Percentiles rank a stretch among this genome's conserved stretches.
These are phyloP conservation scores for Sylvia borin DNA, from an alignment of 2,797 vertebrate species.

Conservation along the genomic window DNA sequence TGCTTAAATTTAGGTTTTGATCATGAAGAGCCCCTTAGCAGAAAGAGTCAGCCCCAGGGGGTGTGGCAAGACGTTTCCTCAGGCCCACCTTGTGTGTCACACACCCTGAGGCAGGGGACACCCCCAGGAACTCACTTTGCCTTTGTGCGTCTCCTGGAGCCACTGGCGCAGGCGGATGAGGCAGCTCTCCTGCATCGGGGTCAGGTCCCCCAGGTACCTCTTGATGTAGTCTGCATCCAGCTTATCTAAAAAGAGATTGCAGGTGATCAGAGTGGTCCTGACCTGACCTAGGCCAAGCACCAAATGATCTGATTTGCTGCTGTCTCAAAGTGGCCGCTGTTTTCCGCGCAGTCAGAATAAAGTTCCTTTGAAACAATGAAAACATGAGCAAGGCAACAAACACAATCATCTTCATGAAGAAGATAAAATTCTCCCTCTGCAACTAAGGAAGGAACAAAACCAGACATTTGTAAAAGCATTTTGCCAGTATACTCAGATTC, in stretches of 20 bases:
- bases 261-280: not conserved
- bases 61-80: not conserved
- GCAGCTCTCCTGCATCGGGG: slow-evolving; percentile 96
- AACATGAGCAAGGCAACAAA: not conserved
- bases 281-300: not conserved
- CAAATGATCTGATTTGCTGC: not conserved
- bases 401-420: not conserved
- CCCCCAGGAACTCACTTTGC: slow-evolving; percentile 82
- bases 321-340: not conserved
- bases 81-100: not conserved
- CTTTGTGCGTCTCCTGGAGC: slow-evolving; percentile 97
- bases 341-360: not conserved
- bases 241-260: slow-evolving; percentile 82
- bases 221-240: slow-evolving; percentile 97
- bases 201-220: slow-evolving; percentile 94
- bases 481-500: not conserved
- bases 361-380: not conserved
- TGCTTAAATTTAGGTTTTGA: not conserved
- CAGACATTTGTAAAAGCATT: not conserved
- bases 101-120: not conserved
- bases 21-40: not conserved
- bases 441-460: not conserved
- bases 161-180: slow-evolving; percentile 94
- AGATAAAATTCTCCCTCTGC: not conserved
- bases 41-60: not conserved